Base-by-base conservation (phyloP, 2,797 vertebrate genomes). In the Myiotriccus ornatus region DNA sequence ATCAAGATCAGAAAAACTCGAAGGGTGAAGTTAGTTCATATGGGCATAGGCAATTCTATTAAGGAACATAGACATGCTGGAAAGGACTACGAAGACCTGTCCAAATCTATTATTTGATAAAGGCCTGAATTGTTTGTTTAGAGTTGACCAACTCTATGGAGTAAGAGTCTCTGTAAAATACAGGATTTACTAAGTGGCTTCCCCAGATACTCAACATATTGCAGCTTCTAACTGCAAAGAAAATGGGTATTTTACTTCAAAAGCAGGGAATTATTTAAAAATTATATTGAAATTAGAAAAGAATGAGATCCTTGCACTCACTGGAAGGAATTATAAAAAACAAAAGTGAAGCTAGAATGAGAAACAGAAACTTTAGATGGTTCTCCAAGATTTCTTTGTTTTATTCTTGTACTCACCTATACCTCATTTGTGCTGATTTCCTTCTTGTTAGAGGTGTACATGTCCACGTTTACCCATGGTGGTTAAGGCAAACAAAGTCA, bases 251-350 rank as follows among this genome's bases (percentile, higher is more conserved):
- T 89, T 69, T 73, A 21, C 15, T 81, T 68, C 60, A 84, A 81
- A 84, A 81, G 5, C 13, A 25, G 28, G 22, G 15, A 14, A 28
- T 52, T 75, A 35, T 84, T 87, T 68, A 14, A 81, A 81, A 88
- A 70, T 78, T 19, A 5, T 56, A 46, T 10, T n/a, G 34, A 55
- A 86, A 88, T 56, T 37, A 56, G 27, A 34, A 67, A 67, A 64
- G 6, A 81, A 60, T 0, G 0, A 87, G 10, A 21, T 73, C 19
- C 22, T 88, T 62, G 5, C 9, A 55, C 17, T 62, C 35, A 52
- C 7, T 49, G 16, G 9, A 59, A 87, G 14, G 14, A 30, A 69
- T 43, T 71, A 32, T 7, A 65, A 47, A 41, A 71, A 60, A 6
- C 23, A 82, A 88, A 81, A 12, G 6, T 30, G 34, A 12, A 41